Base-by-base conservation (phyloP, 1,140 invertebrate species). In the Oryctes rhinoceros region DNA sequence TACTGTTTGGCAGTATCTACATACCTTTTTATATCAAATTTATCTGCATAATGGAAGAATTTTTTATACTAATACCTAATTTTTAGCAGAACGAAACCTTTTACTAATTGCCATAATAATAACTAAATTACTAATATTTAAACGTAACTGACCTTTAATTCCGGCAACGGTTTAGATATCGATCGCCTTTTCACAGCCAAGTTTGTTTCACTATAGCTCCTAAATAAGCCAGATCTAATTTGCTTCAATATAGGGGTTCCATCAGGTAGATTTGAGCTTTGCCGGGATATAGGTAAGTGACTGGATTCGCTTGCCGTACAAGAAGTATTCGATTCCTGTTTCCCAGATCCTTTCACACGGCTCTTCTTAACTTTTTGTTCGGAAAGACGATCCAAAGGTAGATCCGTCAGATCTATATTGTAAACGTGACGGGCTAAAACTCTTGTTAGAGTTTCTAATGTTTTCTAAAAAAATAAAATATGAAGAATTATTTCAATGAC, bases 341-440 rank as follows among this genome's bases (percentile, higher is more conserved):
- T 81, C 81, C 84, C 24, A 80, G 80, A 20, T 78, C 84, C n/a
- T 79, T 83, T 39, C 80, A 83, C 77, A 9, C 84, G 65, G 71
- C 79, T 44, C 74, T 83, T 81, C 78, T 85, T 86, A 18, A 81
- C 82, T 84, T 96, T 96, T 84, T 95, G 95, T 84, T 97, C 96
- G 65, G 92, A 94, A 30, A 97, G 87, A 81, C 96, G 89, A 85
- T 97, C 96, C 75, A 98, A 86, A 1, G 96, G 96, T 53, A 98
- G 88, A 88, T 98, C 96, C 77, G 94, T 94, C 62, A 99, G 88
- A 89, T 99, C 97, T 80, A 99, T 90, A 82, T 94, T 94, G 85
- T 99, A 99, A 30, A 99, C 96, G 85, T 98, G 96, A 44, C 95
- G 91, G 0, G 97, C 97, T 48, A 99, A 89, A 30, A 99, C 96